Conservation (phyloP, 2,113 vertebrate genomes). For the Jacana jacana region DNA sequence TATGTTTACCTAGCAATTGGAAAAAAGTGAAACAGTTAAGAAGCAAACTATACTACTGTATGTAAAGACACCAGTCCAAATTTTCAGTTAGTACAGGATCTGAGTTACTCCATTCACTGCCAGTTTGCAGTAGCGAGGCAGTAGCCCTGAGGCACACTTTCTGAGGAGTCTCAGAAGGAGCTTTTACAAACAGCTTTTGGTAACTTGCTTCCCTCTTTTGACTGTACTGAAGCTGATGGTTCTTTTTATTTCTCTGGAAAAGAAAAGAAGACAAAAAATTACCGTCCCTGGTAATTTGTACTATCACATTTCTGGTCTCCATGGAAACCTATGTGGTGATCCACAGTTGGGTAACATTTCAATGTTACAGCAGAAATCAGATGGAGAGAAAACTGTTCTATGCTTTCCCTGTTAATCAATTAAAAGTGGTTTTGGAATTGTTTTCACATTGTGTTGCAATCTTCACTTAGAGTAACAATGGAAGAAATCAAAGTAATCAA, state of each 20-base stretch:
- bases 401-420: not conserved
- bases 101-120: not conserved
- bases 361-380: not conserved
- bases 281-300: slow-evolving; percentile 14
- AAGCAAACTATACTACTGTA: not conserved
- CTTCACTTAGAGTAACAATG: not conserved
- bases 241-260: not conserved
- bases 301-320: slow-evolving; percentile 42
- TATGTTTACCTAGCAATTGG: not conserved
- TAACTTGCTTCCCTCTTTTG: not conserved
- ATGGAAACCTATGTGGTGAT: slow-evolving; percentile 32
- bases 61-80: not conserved
- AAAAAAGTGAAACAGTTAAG: not conserved
- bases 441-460: not conserved
- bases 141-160: not conserved
- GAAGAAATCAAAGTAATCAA: not conserved
- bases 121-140: not conserved
- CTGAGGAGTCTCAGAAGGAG: not conserved
- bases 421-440: not conserved
- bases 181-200: not conserved
- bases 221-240: not conserved
- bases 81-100: not conserved
- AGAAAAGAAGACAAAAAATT: not conserved
- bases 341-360: not conserved
- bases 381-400: not conserved